Base-by-base conservation (phyloP, 2,797 vertebrate genomes). In the Karalla daura region DNA sequence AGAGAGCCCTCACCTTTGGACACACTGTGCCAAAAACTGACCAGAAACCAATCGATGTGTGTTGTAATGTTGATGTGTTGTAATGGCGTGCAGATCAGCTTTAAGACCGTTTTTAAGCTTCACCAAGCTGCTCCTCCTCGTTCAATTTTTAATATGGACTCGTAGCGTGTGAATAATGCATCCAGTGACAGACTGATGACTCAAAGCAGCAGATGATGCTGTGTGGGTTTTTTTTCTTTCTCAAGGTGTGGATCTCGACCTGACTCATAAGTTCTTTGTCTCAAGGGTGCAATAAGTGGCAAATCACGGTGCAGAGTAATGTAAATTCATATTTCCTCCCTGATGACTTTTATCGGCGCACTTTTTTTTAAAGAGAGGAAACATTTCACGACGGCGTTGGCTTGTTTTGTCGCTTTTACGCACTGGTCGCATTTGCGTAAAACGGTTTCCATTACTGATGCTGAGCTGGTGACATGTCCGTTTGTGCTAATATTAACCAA, bases 371-470 rank as follows among this genome's bases (percentile, higher is more conserved):
- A 32, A n/a, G 3, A 13, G 39, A 32, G 37, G 32, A 41, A 33
- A 46, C 11, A 21, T 62, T 44, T 55, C 5, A 28, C 11, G 12
- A 20, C 9, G 3, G 32, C 21, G 4, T 28, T 7, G 5, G 10
- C 27, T 46, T 33, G 13, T 47, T 27, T 50, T 35, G 18, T 52
- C 49, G 18, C 55, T 61, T 73, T 81, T 80, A 82, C 70, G 64
- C 63, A 64, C 47, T 25, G 39, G 52, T 35, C 30, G 28, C 10
- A 4, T 23, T 68, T 67, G 76, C 39, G 60, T 70, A 74, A 80
- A 78, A 44, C 12, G 15, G 7, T 58, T 68, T 47, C 21, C 56
- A 2, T 28, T 1, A 35, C 33, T 27, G 25, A 74, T 39, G 18
- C 20, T 45, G 17, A 41, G 33, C 15, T 51, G 33, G 7, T 52